Evolutionary conservation across 2,797 vertebrate genomes (phyloP).

Genomic region (Enteromius radiatus): DNA sequence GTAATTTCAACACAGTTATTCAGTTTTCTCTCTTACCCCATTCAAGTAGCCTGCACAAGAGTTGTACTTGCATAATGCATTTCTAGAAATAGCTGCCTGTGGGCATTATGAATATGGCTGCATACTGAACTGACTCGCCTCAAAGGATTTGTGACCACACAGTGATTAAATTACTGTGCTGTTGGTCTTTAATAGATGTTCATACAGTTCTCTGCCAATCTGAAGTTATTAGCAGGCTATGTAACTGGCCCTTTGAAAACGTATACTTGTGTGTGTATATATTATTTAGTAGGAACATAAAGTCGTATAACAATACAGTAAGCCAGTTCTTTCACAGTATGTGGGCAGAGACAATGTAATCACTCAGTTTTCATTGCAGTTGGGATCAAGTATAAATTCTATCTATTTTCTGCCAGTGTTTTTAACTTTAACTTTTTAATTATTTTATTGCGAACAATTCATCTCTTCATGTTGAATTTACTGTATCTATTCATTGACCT

Average conservation of each 20-base stretch:
- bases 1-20: neutral
- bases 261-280: neutral
- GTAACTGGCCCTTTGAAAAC: neutral
- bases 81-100: conserved; percentile 9
- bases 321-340: neutral
- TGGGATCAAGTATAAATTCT: neutral
- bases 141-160: conserved; percentile 7
- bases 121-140: neutral
- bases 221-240: neutral
- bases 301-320: neutral
- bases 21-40: neutral
- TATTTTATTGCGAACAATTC: neutral
- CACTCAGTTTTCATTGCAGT: neutral
- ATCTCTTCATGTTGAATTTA: neutral
- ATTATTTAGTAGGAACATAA: neutral
- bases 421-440: neutral
- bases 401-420: neutral
- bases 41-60: neutral
- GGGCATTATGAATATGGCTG: conserved; percentile 14
- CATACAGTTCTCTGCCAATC: neutral
- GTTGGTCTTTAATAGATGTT: neutral
- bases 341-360: neutral
- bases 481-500: neutral
- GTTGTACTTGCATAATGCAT: conserved; percentile 21
- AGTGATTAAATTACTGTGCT: neutral